Base-by-base conservation (phyloP, 2,888 invertebrate species). In the Nomada goodeniana region DNA sequence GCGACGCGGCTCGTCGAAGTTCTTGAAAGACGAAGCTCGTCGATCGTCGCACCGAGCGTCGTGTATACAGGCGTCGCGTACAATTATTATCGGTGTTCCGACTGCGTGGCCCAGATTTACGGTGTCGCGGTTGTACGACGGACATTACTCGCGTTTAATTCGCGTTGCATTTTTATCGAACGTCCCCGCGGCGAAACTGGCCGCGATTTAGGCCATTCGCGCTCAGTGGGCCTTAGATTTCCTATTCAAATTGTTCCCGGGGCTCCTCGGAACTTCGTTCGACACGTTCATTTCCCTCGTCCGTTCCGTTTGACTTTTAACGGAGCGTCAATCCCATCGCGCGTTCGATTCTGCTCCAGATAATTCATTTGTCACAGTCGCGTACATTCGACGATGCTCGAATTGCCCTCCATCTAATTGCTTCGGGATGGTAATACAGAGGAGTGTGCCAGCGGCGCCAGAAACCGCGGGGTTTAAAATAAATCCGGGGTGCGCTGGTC, bases 101-200 rank as follows among this genome's bases (percentile, higher is more conserved):
- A 50, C 36, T 72, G 68, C 74, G 63, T 76, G 82, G 68, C 82
- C 79, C 71, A 74, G 79, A 85, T 85, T 85, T 85, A 85, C 60
- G 64, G 53, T 57, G 72, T 65, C 63, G 63, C 59, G 65, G 53
- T 29, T 75, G 18, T 11, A n/a, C 18, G n/a, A 70, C 57, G 42
- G 50, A 44, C 76, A 64, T 47, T 64, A 59, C 55, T 47, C 68
- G 78, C 23, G 23, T 74, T 77, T 63, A 73, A 78, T 74, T 63
- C 67, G 20, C 76, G 57, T 70, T 80, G 36, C 36, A 36, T 36
- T 36, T 36, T 0, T 7, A 7, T 36, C 36, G 73, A 72, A 83
- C 80, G 73, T 80, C 65, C 73, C 53, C 20, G 36, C 47, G 20
- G 50, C 60, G 64, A 72, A 52, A 75, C 36, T 7, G 7, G 36